Percentiles rank a stretch among this genome's conserved stretches.
phyloP scores from a whole-genome alignment of 2,797 vertebrate species.

The Crypturellus tataupa region DNA sequence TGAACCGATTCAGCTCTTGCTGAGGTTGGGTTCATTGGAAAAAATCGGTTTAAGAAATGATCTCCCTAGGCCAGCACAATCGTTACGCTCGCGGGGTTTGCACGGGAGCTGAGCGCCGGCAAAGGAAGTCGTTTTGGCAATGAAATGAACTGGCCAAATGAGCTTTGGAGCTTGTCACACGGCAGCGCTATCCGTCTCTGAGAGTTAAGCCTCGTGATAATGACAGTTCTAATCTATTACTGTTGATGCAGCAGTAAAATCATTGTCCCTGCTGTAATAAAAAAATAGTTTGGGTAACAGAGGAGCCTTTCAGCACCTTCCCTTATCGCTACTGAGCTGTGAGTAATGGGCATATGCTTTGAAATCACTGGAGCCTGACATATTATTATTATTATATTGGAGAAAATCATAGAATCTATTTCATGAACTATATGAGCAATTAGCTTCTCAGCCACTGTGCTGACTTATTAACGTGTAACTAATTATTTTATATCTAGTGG shows the following conservation, averaged over 20 bases:
- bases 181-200: neutral
- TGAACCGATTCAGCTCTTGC: neutral
- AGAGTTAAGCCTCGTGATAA: rapidly evolving
- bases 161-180: neutral
- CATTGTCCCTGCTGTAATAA: neutral
- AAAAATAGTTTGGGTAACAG: rapidly evolving
- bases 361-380: neutral
- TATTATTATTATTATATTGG: neutral
- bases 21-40: neutral
- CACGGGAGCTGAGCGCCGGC: neutral
- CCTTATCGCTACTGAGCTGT: neutral
- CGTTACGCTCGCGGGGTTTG: rapidly evolving
- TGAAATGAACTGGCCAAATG: neutral
- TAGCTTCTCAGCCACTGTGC: neutral
- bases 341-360: neutral
- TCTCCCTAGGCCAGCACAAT: rapidly evolving
- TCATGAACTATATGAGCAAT: neutral
- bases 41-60: neutral
- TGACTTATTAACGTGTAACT: neutral
- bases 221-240: rapidly evolving
- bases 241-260: rapidly evolving
- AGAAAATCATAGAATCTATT: neutral
- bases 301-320: rapidly evolving
- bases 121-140: neutral
- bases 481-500: neutral